Base-by-base conservation (phyloP, 1,140 invertebrate species). In the Nasonia longicornis region DNA sequence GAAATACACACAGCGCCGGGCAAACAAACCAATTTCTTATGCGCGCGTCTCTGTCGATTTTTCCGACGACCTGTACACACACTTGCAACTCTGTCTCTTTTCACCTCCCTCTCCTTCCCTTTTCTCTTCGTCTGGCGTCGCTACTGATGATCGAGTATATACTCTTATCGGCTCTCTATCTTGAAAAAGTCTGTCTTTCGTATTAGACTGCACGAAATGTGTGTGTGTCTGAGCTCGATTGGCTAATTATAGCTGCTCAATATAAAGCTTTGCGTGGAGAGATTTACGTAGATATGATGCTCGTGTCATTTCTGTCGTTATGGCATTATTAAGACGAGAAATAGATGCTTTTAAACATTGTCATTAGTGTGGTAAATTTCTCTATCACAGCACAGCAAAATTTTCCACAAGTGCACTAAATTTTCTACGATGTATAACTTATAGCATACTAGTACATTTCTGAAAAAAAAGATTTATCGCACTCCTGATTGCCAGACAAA, bases 21-120 rank as follows among this genome's bases (percentile, higher is more conserved):
- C 52, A 58, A 58, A 58, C 20, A 58, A 58, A 67, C 64, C 64
- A 26, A 67, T 67, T 66, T 67, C 64, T 22, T 31, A 58, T 58
- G 52, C 64, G 64, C 22, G 26, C 16, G 22, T 12, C 22, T 20
- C 16, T 58, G 64, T 14, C 26, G 64, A 67, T 67, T 31, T 67
- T 58, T 67, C 64, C 14, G 8, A 12, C 10, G 64, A 26, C 26
- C 26, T 2, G 64, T 67, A 26, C 2, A 58, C 52, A 58, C 52
- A n/a, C 16, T 14, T 16, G 52, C 52, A 6, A n/a, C 6, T 58
- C 20, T 58, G 16, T 58, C 52, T 20, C 52, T 58, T 6, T 20
- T 58, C 52, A n/a, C 16, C 52, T 58, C 16, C 22, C 22, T 67
- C 29, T 67, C 26, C 64, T n/a, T 11, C 26, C 29, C 26, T 11